Base-by-base conservation (phyloP, 1,140 invertebrate genomes). In the Zaprionus kolodkinae region DNA sequence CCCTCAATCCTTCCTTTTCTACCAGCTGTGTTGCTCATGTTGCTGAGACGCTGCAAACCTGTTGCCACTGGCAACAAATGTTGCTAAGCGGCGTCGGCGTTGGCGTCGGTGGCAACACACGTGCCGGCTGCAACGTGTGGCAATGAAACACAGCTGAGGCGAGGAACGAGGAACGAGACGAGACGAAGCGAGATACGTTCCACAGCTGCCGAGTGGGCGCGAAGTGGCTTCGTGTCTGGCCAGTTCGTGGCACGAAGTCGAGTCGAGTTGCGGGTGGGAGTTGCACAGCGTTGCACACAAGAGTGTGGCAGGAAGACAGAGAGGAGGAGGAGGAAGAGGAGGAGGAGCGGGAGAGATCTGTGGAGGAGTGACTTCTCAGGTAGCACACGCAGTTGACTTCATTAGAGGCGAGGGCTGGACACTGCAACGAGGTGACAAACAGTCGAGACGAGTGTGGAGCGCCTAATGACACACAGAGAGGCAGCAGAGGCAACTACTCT, bases 361-460 rank as follows among this genome's bases (percentile, higher is more conserved):
- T 15, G 3, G 9, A 65, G 54, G 33, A 54, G 60, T 48, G 68
- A 72, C 80, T 77, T 56, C 76, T 88, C 79, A 81, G 84, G 77
- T 77, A 71, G 66, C 69, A 55, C 70, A 72, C 57, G 55, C 52
- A 74, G 83, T 87, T 88, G 83, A 87, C 83, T 87, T 87, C 83
- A 87, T 87, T 87, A 87, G 80, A 76, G 80, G 50, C 70, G 43
- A 63, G 61, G 36, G 73, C 67, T 70, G 74, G 83, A 86, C 83
- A 86, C 83, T 86, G 72, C 83, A 86, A 79, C 61, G 64, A 76
- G 82, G 72, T 68, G 67, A 77, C 76, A 80, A 79, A 72, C 77
- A 80, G 81, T 63, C 27, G 27, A 30, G 27, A 59, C 35, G 65
- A 70, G 78, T 72, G 70, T 63, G 63, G 57, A 57, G 73, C 75